Evolutionary conservation across 2,888 invertebrate genomes (phyloP).

Genomic region (Lasioglossum zephyrum): DNA sequence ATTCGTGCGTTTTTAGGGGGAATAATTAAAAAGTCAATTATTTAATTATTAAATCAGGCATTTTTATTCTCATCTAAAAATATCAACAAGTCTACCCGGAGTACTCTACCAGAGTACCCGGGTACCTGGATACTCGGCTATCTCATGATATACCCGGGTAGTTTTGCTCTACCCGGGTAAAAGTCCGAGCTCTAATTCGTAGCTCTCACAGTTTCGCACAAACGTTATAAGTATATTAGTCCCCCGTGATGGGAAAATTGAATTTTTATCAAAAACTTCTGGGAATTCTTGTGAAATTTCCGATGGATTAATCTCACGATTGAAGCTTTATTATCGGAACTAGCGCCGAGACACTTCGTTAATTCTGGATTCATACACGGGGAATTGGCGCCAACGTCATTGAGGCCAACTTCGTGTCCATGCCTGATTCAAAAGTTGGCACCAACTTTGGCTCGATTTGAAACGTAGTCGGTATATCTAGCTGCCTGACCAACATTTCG

Average conservation of each 20-base stretch:
- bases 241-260: neutral
- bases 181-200: neutral
- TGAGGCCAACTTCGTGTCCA: neutral
- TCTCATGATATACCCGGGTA: too few species aligned
- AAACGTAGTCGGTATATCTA: neutral
- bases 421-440: constrained; percentile 8
- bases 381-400: neutral
- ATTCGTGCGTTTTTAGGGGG: too few species aligned
- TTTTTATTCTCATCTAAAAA: too few species aligned
- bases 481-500: neutral
- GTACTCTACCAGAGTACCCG: too few species aligned
- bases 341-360: neutral
- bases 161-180: too few species aligned
- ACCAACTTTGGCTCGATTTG: neutral
- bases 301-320: neutral
- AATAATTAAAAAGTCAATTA: too few species aligned
- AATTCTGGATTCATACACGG: neutral
- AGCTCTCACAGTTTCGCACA: too few species aligned
- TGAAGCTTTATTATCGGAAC: neutral
- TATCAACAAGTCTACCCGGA: too few species aligned
- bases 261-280: neutral
- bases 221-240: neutral
- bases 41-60: too few species aligned
- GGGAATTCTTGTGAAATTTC: neutral
- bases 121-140: too few species aligned